Percentiles rank a stretch among this genome's conserved stretches.
phyloP scores from a whole-genome alignment of 2,888 invertebrate genomes.

The Meta bourneti region DNA sequence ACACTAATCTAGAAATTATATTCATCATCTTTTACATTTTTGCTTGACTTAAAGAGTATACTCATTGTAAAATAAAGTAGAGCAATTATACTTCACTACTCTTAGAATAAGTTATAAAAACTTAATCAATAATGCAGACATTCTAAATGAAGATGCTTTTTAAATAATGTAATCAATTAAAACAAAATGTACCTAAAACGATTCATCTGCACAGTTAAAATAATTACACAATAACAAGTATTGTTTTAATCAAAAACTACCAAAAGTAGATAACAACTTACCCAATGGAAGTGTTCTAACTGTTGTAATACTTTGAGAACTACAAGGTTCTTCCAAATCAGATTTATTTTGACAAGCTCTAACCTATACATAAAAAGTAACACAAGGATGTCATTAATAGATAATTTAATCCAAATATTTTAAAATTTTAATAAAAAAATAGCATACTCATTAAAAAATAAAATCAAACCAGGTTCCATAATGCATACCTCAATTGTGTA shows the following conservation, averaged over 20 bases:
- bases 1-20: too few species aligned
- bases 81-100: too few species aligned
- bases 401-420: background rate
- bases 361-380: slow-evolving; percentile 60
- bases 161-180: too few species aligned
- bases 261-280: slow-evolving; percentile 78
- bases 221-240: too few species aligned
- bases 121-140: too few species aligned
- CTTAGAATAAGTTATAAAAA: too few species aligned
- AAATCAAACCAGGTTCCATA: background rate
- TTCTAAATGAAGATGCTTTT: too few species aligned
- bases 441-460: background rate
- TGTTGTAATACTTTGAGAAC: slow-evolving; percentile 80
- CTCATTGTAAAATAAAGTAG: too few species aligned
- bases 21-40: too few species aligned
- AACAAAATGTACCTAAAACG: too few species aligned
- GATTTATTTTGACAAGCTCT: slow-evolving; percentile 72
- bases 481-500: slow-evolving; percentile 86
- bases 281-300: slow-evolving; percentile 80
- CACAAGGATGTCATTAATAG: background rate
- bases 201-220: too few species aligned
- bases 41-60: too few species aligned
- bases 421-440: background rate
- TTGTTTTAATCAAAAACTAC: background rate
- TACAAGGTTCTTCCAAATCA: slow-evolving; percentile 79